Conservation (phyloP, 1,140 invertebrate genomes). For the Prorops nasuta region DNA sequence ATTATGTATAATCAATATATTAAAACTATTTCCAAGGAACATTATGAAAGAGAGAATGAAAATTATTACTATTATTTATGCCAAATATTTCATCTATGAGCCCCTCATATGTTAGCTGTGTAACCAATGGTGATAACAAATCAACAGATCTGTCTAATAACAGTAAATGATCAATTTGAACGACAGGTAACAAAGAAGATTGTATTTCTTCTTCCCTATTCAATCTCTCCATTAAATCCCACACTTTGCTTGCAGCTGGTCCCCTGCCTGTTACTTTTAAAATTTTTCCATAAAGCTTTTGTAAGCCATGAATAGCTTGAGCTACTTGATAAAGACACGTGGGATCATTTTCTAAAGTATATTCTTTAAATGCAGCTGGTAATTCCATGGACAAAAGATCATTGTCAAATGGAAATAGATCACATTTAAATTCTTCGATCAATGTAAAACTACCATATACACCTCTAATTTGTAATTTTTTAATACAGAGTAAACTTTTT, state of each 20-base stretch:
- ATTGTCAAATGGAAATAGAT: conserved; percentile 88
- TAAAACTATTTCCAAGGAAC: background rate
- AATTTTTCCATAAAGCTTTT: conserved; percentile 87
- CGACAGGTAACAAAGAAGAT: conserved; percentile 40
- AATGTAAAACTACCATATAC: conserved; percentile 76
- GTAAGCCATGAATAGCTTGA: conserved; percentile 80
- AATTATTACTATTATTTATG: conserved; percentile 64
- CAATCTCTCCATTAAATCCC: conserved; percentile 81
- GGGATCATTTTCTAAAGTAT: conserved; percentile 83
- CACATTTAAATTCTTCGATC: conserved; percentile 83
- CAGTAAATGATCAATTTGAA: conserved; percentile 81
- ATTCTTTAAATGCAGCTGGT: conserved; percentile 76
- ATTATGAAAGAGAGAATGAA: background rate
- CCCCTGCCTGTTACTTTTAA: conserved; percentile 89
- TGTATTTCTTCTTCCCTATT: conserved; percentile 65
- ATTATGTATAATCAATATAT: conserved; percentile 4
- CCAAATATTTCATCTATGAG: conserved; percentile 90
- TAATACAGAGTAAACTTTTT: conserved; percentile 83
- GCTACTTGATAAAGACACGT: conserved; percentile 87
- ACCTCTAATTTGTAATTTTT: conserved; percentile 76
- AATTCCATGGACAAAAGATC: conserved; percentile 94
- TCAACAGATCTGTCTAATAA: conserved; percentile 88
- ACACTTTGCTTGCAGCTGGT: conserved; percentile 81
- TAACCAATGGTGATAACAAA: conserved; percentile 87
- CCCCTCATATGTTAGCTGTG: conserved; percentile 96